Percentiles rank a stretch among this genome's conserved stretches.
These are phyloP conservation scores for Varanus komodoensis DNA, from an alignment of 2,113 vertebrate species.

Conservation along the genomic window DNA sequence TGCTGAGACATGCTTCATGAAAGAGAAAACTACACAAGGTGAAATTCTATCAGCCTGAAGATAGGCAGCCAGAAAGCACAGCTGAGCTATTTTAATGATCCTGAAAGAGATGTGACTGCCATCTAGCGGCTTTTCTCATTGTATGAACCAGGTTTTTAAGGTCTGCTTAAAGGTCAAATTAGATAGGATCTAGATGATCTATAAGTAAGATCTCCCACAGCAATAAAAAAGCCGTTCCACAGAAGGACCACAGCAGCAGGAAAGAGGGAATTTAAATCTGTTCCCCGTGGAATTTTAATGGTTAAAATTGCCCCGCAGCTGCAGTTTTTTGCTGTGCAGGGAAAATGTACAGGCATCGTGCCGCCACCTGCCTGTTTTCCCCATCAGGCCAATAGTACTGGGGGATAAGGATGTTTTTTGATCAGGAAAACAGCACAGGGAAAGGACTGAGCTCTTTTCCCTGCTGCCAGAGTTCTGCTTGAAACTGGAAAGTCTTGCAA, in stretches of 20 bases:
- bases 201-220: background rate
- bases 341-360: background rate
- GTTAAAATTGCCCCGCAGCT: background rate
- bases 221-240: too few relatives aligned
- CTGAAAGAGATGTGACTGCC: constrained; percentile 8
- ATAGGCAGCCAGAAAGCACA: constrained; percentile 1
- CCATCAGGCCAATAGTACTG: background rate
- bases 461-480: background rate
- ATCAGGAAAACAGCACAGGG: background rate
- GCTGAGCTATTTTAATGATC: background rate
- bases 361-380: background rate
- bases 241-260: background rate
- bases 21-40: constrained; percentile 29
- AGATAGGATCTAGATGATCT: background rate
- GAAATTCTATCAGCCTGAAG: constrained; percentile 22
- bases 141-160: background rate
- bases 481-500: too few relatives aligned
- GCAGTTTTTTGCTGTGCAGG: background rate
- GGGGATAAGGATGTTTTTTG: background rate
- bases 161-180: background rate
- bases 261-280: background rate
- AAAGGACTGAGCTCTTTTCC: background rate
- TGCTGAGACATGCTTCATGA: constrained; percentile 35
- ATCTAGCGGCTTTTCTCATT: background rate
- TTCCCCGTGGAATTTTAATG: background rate